Evolutionary conservation across 2,797 vertebrate species (phyloP).

Genomic region (Coluber constrictor): DNA sequence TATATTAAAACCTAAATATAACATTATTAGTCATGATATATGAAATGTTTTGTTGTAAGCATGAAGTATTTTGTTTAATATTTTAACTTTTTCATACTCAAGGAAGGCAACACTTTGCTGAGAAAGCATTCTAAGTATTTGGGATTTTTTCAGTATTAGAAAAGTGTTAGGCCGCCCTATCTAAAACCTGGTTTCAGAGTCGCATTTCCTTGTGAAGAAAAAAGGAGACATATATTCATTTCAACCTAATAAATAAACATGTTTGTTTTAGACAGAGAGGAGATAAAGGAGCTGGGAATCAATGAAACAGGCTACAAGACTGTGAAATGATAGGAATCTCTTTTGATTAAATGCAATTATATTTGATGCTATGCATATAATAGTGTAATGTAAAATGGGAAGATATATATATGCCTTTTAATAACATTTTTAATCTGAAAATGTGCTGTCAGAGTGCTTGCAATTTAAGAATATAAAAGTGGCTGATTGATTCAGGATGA

Average conservation of each 20-base stretch:
- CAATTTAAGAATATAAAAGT: not conserved
- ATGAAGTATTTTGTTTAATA: not conserved
- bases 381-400: not conserved
- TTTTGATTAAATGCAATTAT: not conserved
- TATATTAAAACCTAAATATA: not conserved
- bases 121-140: not conserved
- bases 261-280: not conserved
- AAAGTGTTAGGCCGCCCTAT: not conserved
- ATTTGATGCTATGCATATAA: not conserved
- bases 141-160: not conserved
- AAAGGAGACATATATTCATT: not conserved
- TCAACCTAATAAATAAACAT: not conserved
- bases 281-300: not conserved
- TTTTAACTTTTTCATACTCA: not conserved
- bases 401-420: not conserved
- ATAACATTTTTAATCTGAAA: not conserved
- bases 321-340: not conserved
- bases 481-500: not conserved
- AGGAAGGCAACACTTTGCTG: not conserved
- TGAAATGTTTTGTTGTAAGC: not conserved
- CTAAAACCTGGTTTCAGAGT: not conserved
- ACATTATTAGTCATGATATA: not conserved
- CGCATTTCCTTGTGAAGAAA: not conserved
- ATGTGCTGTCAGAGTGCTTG: not conserved
- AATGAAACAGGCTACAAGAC: not conserved